A percentile compares a stretch with the other conserved stretches of the same genome.
These are phyloP conservation scores for Telenomus remus DNA, from an alignment of 1,140 invertebrate genomes.

Conservation along the genomic window DNA sequence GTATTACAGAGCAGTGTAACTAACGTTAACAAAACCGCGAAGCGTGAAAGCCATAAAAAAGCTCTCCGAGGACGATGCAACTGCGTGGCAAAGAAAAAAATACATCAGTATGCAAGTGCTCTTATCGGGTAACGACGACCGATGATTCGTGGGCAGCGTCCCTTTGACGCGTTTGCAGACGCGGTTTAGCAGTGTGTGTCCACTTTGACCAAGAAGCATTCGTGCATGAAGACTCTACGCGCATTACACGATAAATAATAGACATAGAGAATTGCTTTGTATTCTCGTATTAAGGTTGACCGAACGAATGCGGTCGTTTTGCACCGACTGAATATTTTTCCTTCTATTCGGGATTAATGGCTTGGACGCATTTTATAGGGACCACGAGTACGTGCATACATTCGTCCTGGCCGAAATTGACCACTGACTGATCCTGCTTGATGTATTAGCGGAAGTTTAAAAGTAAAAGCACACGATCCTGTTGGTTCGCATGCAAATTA, in stretches of 20 bases:
- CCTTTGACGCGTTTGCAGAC: conserved; percentile 36
- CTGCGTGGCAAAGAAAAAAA: conserved; percentile 43
- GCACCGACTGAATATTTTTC: conserved; percentile 71
- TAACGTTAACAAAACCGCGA: too few relatives aligned
- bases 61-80: conserved; percentile 36
- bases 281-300: conserved; percentile 72
- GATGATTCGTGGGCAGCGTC: conserved; percentile 53
- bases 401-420: conserved; percentile 63
- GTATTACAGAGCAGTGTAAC: too few relatives aligned
- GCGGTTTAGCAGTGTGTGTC: conserved; percentile 29
- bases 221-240: conserved; percentile 54
- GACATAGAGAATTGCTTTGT: conserved; percentile 71
- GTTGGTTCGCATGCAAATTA: conserved; percentile 37
- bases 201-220: conserved; percentile 53
- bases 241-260: conserved; percentile 71
- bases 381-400: conserved; percentile 42
- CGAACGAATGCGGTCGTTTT: conserved; percentile 67
- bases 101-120: conserved; percentile 27
- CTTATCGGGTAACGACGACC: conserved; percentile 47
- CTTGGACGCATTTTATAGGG: conserved; percentile 75
- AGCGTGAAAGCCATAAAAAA: conserved; percentile 38
- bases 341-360: conserved; percentile 76
- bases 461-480: conserved; percentile 64
- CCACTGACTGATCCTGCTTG: conserved; percentile 67
- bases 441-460: conserved; percentile 74